Evolutionary conservation across 2,888 invertebrate genomes (phyloP).

Genomic region (Luperina nickerlii): DNA sequence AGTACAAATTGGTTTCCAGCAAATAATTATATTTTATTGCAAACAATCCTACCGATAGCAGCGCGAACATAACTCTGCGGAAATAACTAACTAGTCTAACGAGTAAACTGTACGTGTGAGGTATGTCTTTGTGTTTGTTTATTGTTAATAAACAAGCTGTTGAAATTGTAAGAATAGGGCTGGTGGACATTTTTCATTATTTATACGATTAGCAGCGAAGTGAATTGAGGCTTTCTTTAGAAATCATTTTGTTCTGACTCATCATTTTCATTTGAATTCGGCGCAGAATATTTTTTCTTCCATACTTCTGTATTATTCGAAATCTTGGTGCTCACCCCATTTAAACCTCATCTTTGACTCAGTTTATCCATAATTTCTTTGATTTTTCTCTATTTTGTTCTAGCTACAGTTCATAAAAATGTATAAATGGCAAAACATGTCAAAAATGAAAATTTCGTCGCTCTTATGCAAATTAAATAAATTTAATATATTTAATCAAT

Average conservation of each 20-base stretch:
- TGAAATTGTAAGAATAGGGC: constrained; percentile 31
- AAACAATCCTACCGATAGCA: constrained; percentile 80
- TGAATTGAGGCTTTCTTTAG: neutral
- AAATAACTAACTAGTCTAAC: constrained; percentile 83
- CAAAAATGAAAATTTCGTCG: neutral
- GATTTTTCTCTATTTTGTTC: neutral
- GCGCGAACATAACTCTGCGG: constrained; percentile 81
- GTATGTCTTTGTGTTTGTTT: constrained; percentile 65
- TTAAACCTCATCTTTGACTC: no score
- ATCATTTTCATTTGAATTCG: neutral
- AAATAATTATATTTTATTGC: constrained; percentile 89
- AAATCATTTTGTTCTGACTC: neutral
- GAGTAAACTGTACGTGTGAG: constrained; percentile 67
- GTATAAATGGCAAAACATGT: neutral
- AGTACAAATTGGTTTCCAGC: constrained; percentile 86
- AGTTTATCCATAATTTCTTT: no score
- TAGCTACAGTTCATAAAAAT: neutral
- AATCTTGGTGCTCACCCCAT: neutral
- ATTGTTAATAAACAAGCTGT: constrained; percentile 59
- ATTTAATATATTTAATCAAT: constrained; percentile 10
- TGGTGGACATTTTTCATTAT: constrained; percentile 13
- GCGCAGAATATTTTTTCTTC: no score
- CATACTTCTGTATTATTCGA: neutral
- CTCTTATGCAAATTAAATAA: neutral
- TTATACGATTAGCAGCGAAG: constrained; percentile 8